Evolutionary conservation across 1,140 invertebrate species (phyloP), one percentile per base, ranked within the genome.

Genomic region (Cydia splendana): DNA sequence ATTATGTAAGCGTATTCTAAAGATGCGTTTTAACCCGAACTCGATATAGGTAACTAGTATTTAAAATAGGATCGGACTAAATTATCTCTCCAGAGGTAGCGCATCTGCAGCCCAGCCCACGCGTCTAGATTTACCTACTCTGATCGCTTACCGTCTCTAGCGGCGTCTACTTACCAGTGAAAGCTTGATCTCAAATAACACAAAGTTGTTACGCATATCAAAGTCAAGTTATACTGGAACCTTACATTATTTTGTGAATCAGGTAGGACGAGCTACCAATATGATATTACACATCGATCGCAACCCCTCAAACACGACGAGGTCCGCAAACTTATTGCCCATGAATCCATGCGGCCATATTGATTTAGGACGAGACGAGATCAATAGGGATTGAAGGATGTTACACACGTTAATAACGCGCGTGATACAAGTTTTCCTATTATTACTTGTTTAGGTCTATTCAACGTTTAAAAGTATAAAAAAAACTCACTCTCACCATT

Each of bases 251-350:
- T 53, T 62, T 62, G 20, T 24, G 57, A 62, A 62, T 24, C 28
- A 34, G 24, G 6, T 20, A 69, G 13, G 65, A 30, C 65, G 12
- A 30, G 65, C n/a, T 71, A 42, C 5, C 7, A 71, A 71, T 38
- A 71, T 71, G 2, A 71, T 71, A 71, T 69, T 69, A 42, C 67
- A 71, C 38, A 71, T 71, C 67, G 67, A 71, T 42, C 34, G 30
- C 67, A 71, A 12, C 30, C 34, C 67, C n/a, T 71, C 67, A 42
- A 71, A 71, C 6, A 42, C n/a, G 7, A n/a, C n/a, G 18, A 38
- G 18, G 13, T 71, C 67, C 9, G 67, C 20, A 24, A 71, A 71
- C 30, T 71, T 71, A 38, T 71, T 71, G 12, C 9, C 67, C 34
- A 71, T 71, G 67, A 62, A 62, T 62, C 57, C 34, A 67, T 4